Percentiles rank a stretch among this genome's conserved stretches.
Evolutionary conservation across 2,797 vertebrate genomes (phyloP).

Genomic region (Fratercula arctica): DNA sequence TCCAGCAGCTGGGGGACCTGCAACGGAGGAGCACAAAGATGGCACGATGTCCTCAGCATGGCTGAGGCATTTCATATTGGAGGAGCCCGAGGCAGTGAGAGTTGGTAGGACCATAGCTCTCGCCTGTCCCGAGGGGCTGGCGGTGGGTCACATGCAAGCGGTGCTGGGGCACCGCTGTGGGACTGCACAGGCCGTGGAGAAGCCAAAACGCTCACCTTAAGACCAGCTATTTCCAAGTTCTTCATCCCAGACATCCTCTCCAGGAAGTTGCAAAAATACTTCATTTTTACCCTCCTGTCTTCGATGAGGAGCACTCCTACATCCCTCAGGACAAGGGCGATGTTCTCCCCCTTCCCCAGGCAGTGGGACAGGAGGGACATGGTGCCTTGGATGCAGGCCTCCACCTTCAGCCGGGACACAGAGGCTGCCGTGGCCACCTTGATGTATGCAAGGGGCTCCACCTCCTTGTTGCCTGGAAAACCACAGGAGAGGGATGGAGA

Average conservation of each 20-base stretch:
- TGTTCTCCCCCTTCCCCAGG: too few species aligned
- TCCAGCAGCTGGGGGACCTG: neutral
- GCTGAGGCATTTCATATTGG: neutral
- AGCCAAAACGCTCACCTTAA: neutral
- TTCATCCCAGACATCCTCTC: neutral
- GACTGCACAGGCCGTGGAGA: neutral
- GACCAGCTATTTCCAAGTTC: neutral
- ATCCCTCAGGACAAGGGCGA: too few species aligned
- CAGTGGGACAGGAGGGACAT: too few species aligned
- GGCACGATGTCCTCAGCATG: neutral
- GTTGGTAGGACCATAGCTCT: neutral
- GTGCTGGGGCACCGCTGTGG: neutral
- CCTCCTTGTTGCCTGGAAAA: neutral
- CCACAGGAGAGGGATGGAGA: neutral
- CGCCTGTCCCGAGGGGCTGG: neutral
- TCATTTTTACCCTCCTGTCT: too few species aligned
- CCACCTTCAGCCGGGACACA: too few species aligned
- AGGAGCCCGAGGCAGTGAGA: neutral
- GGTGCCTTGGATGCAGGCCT: too few species aligned
- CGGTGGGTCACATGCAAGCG: too few species aligned
- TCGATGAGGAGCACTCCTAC: too few species aligned
- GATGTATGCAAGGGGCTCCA: neutral
- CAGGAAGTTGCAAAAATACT: neutral
- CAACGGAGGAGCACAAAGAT: neutral
- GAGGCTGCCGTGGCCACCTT: too few species aligned